phyloP scores from a whole-genome alignment of 2,113 vertebrate genomes.

The Lepisosteus osseus region DNA sequence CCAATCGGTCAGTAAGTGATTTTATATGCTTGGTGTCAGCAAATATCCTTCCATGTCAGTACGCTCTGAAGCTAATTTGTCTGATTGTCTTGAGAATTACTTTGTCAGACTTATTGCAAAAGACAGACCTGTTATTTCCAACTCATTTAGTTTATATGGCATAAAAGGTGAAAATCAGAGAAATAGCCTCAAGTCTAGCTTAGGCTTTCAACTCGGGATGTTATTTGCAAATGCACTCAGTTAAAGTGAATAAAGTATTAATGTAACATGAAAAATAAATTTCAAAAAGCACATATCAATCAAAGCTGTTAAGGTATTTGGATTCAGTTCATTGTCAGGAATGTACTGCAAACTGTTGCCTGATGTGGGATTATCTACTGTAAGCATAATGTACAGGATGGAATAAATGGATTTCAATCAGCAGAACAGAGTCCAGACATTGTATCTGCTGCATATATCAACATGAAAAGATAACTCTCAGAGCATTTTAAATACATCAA shows the following conservation, averaged over 20 bases:
- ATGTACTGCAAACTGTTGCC: conserved; percentile 50
- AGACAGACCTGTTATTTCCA: conserved; percentile 60
- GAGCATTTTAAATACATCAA: conserved; percentile 59
- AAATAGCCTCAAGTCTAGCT: conserved; percentile 47
- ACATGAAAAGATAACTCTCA: conserved; percentile 37
- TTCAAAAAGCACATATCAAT: conserved; percentile 17
- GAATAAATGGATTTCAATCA: conserved; percentile 64
- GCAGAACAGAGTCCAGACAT: conserved; percentile 58
- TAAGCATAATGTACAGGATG: conserved; percentile 43
- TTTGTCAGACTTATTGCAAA: conserved; percentile 49
- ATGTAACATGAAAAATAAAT: conserved; percentile 39
- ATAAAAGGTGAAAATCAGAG: conserved; percentile 29
- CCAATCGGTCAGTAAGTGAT: conserved; percentile 48
- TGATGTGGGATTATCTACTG: conserved; percentile 51
- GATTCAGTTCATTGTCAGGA: conserved; percentile 48
- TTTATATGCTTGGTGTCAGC: conserved; percentile 56
- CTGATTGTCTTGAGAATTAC: conserved; percentile 56
- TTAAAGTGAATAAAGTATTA: conserved; percentile 51
- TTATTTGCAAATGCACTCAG: conserved; percentile 42
- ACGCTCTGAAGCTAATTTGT: conserved; percentile 57
- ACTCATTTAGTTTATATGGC: conserved; percentile 50
- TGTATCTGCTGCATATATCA: conserved; percentile 47
- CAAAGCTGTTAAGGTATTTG: conserved; percentile 49
- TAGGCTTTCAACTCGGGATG: conserved; percentile 31
- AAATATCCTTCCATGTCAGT: conserved; percentile 66